Evolutionary conservation across 2,797 vertebrate genomes (phyloP), one percentile per base, ranked within the genome.

Genomic region (Otolemur crassicaudatus): DNA sequence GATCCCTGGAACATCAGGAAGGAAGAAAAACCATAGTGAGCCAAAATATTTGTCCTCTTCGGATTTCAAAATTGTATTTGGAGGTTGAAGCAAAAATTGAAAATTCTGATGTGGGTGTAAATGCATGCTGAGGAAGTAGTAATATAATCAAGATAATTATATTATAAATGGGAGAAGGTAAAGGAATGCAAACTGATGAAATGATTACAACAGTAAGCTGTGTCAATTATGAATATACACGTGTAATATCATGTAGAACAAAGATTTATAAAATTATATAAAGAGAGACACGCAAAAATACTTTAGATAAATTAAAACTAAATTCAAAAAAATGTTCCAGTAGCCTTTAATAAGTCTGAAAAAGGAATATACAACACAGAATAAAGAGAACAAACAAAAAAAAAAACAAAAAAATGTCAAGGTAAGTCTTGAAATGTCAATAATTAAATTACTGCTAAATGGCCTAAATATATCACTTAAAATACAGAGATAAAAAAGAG

Each of bases 41-140:
- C 27, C 69, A 83, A 89, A 83, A n/a, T 76, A 53, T 49, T 40
- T 22, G 25, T 91, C 27, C 19, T 76, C 22, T 79, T 60, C 31
- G 89, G 25, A 91, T 56, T 94, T 93, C 49, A 94, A 70, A 82
- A 65, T 95, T 46, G 31, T 96, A 5, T 91, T 80, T 63, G 17
- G 80, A 90, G 16, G 7, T 73, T 72, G 61, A 72, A 86, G 43
- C 40, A 90, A 82, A 85, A 88, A 88, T 92, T 83, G 9, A 3
- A 63, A 20, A 46, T 1, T 81, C 2, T 89, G 5, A 70, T 76
- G 16, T 79, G 10, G 25, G 22, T 90, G 2, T 25, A 93, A 73
- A 65, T 73, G 58, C 14, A 61, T 72, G 29, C 10, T 73, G 3
- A 91, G 27, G 31, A 70, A 94, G 34, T 69, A 65, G 37, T 53